Evolutionary conservation across 2,888 invertebrate species (phyloP), one percentile per base, ranked within the genome.

Genomic region (Eupeodes latifasciatus): DNA sequence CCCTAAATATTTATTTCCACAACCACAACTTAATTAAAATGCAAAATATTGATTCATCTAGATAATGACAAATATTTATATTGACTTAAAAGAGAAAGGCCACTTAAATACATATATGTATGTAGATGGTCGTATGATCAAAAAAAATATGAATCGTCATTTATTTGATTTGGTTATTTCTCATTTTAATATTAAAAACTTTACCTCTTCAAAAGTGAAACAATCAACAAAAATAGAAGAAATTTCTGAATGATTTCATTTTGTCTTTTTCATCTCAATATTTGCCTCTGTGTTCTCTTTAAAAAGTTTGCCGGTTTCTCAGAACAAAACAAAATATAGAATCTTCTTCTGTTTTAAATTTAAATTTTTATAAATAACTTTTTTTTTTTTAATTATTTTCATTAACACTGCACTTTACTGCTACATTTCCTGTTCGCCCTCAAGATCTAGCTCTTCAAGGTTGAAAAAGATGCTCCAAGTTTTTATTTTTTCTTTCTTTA

Each of bases 171-270:
- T 69, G 53, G 53, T 40, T 53, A 55, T 44, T 19, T 71, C 71
- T 55, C 9, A 53, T 69, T 71, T 53, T 4, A 1, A 3, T 53
- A 69, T 55, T 55, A 67, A 51, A 55, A 55, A 71, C 19, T 19
- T 9, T 49, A 1, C 44, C n/a, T 14, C 40, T 40, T 47, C 19
- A 10, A 61, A 76, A 79, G 64, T 87, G 86, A 87, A 87, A 87
- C 75, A 87, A 87, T 87, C 80, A 51, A 82, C 79, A 66, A 67
- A 87, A 87, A 86, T 86, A 87, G 85, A 69, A 34, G 19, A 61
- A 80, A 67, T 55, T 55, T 71, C 19, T 62, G 62, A 66, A 72
- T 72, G 72, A 59, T 14, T 57, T 55, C 57, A 62, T 61, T 61
- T 61, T 59, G 34, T 14, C 12, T 3, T 27, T 62, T 62, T 11